Evolutionary conservation across 2,113 vertebrate genomes (phyloP).

Genomic region (Cochlearius cochlearius): DNA sequence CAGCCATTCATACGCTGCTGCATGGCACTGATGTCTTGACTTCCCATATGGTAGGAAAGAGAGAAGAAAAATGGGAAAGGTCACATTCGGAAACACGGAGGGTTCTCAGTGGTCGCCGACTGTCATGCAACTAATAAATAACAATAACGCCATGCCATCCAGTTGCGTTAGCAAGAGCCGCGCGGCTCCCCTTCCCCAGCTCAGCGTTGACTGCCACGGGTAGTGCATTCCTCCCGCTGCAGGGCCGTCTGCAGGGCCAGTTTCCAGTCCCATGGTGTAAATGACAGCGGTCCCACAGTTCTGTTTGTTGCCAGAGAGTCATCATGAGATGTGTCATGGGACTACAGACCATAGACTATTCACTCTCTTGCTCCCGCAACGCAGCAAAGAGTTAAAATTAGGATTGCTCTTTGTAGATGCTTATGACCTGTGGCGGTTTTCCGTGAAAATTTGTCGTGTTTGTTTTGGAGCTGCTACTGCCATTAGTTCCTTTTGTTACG

Average conservation of each 20-base stretch:
- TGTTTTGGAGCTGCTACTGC: not conserved
- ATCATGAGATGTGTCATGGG: too few species aligned
- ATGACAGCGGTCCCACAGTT: not conserved
- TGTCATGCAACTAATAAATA: not conserved
- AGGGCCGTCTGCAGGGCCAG: not conserved
- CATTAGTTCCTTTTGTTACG: not conserved
- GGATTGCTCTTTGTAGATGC: not conserved
- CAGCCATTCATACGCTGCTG: not conserved
- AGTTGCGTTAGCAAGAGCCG: not conserved
- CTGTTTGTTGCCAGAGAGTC: not conserved
- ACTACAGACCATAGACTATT: not conserved
- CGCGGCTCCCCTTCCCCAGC: not conserved
- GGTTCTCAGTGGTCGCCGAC: not conserved
- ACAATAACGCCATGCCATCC: not conserved
- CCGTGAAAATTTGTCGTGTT: not conserved
- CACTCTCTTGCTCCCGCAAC: not conserved
- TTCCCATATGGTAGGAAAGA: not conserved
- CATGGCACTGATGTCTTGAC: not conserved
- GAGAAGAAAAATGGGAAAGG: not conserved
- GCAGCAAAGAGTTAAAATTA: not conserved
- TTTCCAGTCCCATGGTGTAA: fast-evolving
- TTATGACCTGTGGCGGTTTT: not conserved
- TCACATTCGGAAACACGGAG: not conserved
- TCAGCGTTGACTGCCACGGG: fast-evolving
- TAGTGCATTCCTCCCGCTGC: not conserved